Base-by-base conservation (phyloP, 1,140 invertebrate genomes). In the Drosophila subobscura region DNA sequence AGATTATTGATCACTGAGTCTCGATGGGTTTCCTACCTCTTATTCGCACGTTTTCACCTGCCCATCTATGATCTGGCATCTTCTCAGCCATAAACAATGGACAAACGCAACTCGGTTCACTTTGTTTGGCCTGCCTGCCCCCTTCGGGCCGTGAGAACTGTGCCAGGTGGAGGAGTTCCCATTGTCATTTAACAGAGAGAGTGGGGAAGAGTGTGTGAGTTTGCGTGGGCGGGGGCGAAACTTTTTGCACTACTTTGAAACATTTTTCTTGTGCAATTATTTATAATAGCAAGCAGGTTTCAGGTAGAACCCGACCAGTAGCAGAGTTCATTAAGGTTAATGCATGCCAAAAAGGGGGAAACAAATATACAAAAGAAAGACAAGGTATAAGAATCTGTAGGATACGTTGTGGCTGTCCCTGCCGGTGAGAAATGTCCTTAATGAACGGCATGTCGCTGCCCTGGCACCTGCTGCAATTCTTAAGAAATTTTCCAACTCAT, bases 211-310 rank as follows among this genome's bases (percentile, higher is more conserved):
- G 33, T 12, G 7, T 33, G 29, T 3, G 29, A 8, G 29, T 33
- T 2, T 3, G 33, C 10, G 8, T 8, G 29, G 8, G 3, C 41
- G 42, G 12, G 27, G 37, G 66, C 59, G 80, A 70, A 72, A 85
- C 80, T 55, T 67, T 67, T 53, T 45, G 70, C 77, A 58, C 73
- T 81, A 58, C 66, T 80, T 77, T 85, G 33, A 37, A 71, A 56
- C 81, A 80, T 86, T 83, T 76, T 80, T 85, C 81, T 86, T 85
- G 81, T 86, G 81, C 81, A 85, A 86, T 85, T 86, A 85, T 85
- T 85, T 85, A 86, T 85, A 85, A 85, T 86, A 75, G 77, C 73
- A 70, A 10, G 64, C 81, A 60, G 81, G 77, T 76, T 65, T 47
- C 42, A 49, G 81, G 81, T 86, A 86, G 51, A 63, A 45, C 64